A percentile compares a stretch with the other conserved stretches of the same genome.
These are phyloP conservation scores for Aurelia sp. DNA, from an alignment of 30 jellyfish, hydroid and myxozoan genomes.

Conservation along the genomic window DNA sequence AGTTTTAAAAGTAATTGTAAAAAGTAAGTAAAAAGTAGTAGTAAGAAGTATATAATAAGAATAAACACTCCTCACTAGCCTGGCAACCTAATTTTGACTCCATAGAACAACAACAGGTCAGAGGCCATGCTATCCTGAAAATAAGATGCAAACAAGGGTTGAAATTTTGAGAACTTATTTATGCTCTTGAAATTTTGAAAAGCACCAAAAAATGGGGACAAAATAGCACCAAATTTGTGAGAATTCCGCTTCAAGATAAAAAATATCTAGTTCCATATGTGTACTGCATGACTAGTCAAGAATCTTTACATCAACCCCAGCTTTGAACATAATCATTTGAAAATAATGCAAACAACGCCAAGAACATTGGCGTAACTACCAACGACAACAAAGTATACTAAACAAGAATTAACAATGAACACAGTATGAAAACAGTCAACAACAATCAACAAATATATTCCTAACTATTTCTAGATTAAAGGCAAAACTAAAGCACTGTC, in stretches of 20 bases:
- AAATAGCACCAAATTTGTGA: not conserved
- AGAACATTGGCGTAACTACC: too few species aligned
- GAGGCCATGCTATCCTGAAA: conserved; percentile 78
- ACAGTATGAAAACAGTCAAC: too few species aligned
- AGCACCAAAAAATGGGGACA: conserved; percentile 24
- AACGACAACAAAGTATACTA: too few species aligned
- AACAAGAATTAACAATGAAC: too few species aligned
- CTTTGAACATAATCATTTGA: too few species aligned
- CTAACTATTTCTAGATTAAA: too few species aligned
- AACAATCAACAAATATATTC: too few species aligned
- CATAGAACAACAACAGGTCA: conserved; percentile 60
- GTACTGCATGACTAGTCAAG: too few species aligned
- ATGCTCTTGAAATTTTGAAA: conserved; percentile 27
- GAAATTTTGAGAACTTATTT: conserved; percentile 20
- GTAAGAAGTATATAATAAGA: conserved; percentile 37
- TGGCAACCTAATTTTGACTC: conserved; percentile 77
- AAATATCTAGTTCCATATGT: too few species aligned
- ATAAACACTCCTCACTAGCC: conserved; percentile 82
- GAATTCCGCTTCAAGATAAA: not conserved
- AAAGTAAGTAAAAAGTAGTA: conserved; percentile 44
- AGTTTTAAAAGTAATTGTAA: conserved; percentile 57
- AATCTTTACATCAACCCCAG: too few species aligned
- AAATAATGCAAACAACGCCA: too few species aligned
- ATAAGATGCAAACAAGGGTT: conserved; percentile 63
- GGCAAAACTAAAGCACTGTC: not conserved